phyloP scores from a whole-genome alignment of 2,113 vertebrate genomes.

The Nyctibius bracteatus region DNA sequence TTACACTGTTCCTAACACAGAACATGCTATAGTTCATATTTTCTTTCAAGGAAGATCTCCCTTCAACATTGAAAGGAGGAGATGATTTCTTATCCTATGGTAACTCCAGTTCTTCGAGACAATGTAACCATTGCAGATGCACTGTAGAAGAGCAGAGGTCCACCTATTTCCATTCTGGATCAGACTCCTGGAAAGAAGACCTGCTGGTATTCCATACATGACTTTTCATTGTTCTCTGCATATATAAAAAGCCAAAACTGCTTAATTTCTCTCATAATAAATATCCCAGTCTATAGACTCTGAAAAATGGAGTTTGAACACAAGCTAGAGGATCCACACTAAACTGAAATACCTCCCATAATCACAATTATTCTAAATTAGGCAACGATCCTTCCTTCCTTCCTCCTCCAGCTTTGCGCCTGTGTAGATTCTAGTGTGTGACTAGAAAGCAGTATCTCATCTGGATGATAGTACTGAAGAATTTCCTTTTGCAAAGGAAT shows the following conservation, averaged over 20 bases:
- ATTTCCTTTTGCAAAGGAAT: not conserved
- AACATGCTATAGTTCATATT: not conserved
- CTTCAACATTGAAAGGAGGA: slow-evolving; percentile 4
- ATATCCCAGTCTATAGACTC: not conserved
- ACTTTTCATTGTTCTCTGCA: not conserved
- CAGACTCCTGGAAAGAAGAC: not conserved
- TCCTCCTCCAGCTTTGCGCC: not conserved
- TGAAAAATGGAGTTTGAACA: not conserved
- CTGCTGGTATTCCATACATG: not conserved
- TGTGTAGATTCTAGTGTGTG: not conserved
- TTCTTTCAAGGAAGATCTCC: not conserved
- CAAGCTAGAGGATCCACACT: not conserved
- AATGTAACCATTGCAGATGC: not conserved
- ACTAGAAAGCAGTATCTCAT: not conserved
- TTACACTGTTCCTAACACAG: not conserved
- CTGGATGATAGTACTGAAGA: not conserved
- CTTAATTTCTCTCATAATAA: not conserved
- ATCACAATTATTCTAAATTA: not conserved
- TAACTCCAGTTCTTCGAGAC: not conserved
- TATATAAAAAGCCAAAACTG: not conserved
- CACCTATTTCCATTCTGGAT: not conserved
- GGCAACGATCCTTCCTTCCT: not conserved
- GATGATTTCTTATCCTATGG: not conserved
- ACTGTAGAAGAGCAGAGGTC: not conserved
- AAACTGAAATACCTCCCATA: not conserved